Conservation (phyloP, 2,113 vertebrate species). For the Glareola pratincola region DNA sequence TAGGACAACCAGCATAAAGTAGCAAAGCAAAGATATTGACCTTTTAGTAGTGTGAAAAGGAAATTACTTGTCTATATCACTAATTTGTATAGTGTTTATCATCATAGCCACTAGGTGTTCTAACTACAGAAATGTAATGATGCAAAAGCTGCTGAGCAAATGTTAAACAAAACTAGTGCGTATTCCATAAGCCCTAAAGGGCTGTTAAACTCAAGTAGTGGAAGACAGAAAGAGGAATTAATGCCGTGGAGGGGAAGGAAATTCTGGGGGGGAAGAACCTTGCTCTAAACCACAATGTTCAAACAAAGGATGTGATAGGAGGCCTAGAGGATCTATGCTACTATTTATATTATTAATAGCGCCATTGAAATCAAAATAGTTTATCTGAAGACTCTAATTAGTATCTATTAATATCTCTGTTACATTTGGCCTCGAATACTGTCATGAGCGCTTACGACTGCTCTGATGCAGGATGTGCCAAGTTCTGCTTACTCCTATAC, state of each 20-base stretch:
- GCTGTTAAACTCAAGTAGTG: not conserved
- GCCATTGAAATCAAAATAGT: not conserved
- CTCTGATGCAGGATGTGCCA: not conserved
- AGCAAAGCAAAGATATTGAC: not conserved
- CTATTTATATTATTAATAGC: not conserved
- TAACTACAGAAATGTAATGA: constrained; percentile 27
- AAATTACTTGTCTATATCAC: not conserved
- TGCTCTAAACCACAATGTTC: not conserved
- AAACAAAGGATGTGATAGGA: not conserved
- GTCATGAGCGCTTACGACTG: not conserved
- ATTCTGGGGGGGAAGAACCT: not conserved
- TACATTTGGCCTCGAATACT: not conserved
- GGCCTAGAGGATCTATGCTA: not conserved
- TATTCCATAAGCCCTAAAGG: not conserved
- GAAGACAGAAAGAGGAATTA: not conserved
- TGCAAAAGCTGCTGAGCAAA: constrained; percentile 10
- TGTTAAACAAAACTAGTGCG: not conserved
- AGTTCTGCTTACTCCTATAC: not conserved
- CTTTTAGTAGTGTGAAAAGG: not conserved
- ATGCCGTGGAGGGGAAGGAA: not conserved
- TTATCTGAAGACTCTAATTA: not conserved
- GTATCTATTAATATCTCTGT: not conserved
- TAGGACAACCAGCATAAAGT: not conserved
- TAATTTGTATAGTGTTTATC: not conserved
- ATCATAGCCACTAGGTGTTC: not conserved